Conservation (phyloP, 2,797 vertebrate genomes). For the Paratrypauchen microcephalus region DNA sequence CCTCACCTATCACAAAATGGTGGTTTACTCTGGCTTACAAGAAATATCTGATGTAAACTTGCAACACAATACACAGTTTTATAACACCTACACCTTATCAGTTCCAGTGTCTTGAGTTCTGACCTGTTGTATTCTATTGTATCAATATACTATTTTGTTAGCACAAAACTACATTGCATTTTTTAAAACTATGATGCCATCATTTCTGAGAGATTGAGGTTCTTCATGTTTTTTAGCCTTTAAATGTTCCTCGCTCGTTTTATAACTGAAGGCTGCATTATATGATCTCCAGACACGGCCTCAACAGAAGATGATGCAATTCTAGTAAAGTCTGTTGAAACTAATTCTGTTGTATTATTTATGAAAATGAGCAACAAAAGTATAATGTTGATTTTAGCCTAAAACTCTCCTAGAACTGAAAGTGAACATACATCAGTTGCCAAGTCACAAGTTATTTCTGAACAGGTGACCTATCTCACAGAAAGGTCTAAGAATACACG, state of each 20-base stretch:
- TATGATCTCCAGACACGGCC: background rate
- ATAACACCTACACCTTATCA: no score
- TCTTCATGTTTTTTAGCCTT: background rate
- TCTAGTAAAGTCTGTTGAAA: background rate
- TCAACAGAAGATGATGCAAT: constrained; percentile 1
- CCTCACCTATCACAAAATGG: background rate
- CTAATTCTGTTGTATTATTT: background rate
- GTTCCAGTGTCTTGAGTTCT: no score
- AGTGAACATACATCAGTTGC: background rate
- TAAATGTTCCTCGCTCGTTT: background rate
- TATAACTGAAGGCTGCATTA: background rate
- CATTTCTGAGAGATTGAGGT: background rate
- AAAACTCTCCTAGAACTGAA: background rate
- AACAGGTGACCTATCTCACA: no score
- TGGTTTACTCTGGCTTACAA: background rate
- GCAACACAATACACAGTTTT: no score
- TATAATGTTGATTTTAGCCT: background rate
- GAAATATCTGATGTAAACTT: background rate
- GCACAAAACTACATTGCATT: background rate
- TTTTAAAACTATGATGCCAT: no score
- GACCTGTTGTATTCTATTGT: no score
- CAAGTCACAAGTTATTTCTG: no score
- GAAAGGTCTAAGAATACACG: no score
- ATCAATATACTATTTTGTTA: no score
- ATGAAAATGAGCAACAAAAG: background rate